Percentiles rank a stretch among this genome's conserved stretches.
Evolutionary conservation across 2,113 vertebrate species (phyloP).

Genomic region (Aphyosemion australe): DNA sequence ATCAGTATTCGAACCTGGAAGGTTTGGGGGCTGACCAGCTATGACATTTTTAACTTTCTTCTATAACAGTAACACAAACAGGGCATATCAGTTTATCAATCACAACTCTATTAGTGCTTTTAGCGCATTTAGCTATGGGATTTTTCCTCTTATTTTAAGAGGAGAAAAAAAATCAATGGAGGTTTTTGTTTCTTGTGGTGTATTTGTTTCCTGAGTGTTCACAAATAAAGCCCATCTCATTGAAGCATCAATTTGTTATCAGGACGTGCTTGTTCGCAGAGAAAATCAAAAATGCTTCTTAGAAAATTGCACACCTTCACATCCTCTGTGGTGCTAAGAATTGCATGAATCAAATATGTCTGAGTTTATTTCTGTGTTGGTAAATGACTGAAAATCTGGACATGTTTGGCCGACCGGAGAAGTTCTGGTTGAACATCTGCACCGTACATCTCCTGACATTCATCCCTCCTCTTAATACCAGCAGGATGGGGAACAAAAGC

Average conservation of each 20-base stretch:
- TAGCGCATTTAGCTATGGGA: conserved; percentile 46
- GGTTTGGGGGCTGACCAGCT: conserved; percentile 40
- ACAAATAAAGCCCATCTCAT: conserved; percentile 78
- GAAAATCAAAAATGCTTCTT: conserved; percentile 57
- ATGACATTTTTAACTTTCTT: conserved; percentile 65
- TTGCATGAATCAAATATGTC: conserved; percentile 63
- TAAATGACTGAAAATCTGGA: conserved; percentile 48
- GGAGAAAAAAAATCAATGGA: conserved; percentile 75
- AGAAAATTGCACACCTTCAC: conserved; percentile 73
- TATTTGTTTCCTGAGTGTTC: conserved; percentile 81
- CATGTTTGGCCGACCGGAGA: conserved; percentile 51
- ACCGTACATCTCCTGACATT: conserved; percentile 69
- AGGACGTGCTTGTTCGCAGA: conserved; percentile 71
- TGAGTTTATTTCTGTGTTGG: conserved; percentile 54
- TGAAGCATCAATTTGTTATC: conserved; percentile 84
- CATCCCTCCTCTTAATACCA: conserved; percentile 50
- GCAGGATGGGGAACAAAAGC: conserved; percentile 43
- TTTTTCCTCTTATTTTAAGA: conserved; percentile 40
- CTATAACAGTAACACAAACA: conserved; percentile 56
- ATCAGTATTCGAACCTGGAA: conserved; percentile 19
- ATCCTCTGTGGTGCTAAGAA: conserved; percentile 50
- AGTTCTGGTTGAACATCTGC: conserved; percentile 55
- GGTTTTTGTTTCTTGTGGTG: conserved; percentile 81
- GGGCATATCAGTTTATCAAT: conserved; percentile 58
- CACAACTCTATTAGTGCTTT: conserved; percentile 54